Base-by-base conservation (phyloP, 2,113 vertebrate species). In the Mustela nigripes region DNA sequence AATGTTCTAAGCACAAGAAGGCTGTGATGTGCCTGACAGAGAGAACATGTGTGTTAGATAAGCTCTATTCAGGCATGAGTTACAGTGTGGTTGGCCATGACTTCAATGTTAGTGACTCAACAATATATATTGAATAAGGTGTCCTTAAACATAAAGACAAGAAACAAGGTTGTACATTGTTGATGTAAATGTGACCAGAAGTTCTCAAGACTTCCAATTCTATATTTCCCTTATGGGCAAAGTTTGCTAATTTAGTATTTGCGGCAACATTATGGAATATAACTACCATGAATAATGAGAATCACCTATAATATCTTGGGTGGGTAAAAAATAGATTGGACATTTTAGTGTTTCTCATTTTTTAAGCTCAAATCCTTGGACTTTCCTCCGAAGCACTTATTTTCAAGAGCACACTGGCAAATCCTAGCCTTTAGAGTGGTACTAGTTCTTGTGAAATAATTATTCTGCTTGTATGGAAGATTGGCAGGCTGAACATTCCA, bases 381-480 rank as follows among this genome's bases (percentile, higher is more conserved):
- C 9, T 89, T 96, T 88, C 84, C 62, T 94, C 74, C 21, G 42
- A 50, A 39, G 24, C 60, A 42, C 14, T 31, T 82, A 78, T 50
- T 95, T 94, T 93, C 3, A 79, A 81, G 69, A 88, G 36, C 67
- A 85, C 4, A 45, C 4, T 28, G 19, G 42, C 53, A 89, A 89
- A 73, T 88, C 48, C 67, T 91, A 24, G 33, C 65, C 87, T 88
- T 58, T n/a, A 89, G 71, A 50, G 19, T 67, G 58, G 36, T 18
- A 16, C 31, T 50, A 18, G 8, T 89, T 62, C 76, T 84, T 80
- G 86, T 90, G 65, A 93, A 83, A 65, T 92, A 89, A 95, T 85
- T 76, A 3, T 78, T 94, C 16, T 65, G 42, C 67, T 90, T 84
- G 1, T 86, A 67, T 79, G 62, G 31, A 39, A 95, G 86, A 31